Percentiles rank a stretch among this genome's conserved stretches.
Conservation (phyloP, 2,113 vertebrate genomes). For the Scophthalmus maximus region DNA sequence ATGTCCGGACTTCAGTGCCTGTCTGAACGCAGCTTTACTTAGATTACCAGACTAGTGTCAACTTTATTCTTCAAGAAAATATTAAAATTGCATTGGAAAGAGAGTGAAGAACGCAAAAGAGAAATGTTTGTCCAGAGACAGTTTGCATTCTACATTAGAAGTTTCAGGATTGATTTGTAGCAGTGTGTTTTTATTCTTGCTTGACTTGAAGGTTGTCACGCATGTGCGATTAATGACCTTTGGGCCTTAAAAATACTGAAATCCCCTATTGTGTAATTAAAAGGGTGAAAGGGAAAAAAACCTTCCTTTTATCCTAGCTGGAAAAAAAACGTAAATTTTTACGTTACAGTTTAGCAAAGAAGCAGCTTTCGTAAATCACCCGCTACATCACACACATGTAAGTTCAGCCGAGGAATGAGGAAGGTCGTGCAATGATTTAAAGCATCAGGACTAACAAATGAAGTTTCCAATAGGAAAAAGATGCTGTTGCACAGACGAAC, state of each 20-base stretch:
- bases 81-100: background rate
- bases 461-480: conserved; percentile 2
- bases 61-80: background rate
- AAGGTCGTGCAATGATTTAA: background rate
- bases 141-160: background rate
- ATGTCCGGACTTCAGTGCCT: no score
- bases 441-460: background rate
- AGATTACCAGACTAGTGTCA: background rate
- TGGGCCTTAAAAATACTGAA: conserved; percentile 1
- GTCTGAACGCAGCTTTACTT: no score
- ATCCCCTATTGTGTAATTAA: background rate
- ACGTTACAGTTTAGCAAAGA: background rate
- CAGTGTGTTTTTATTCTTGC: conserved; percentile 15
- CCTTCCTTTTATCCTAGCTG: conserved; percentile 6
- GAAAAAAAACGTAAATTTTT: background rate
- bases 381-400: background rate
- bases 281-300: background rate
- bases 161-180: background rate
- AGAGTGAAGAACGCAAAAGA: background rate
- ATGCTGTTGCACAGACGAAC: background rate
- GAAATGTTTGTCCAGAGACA: background rate
- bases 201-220: conserved; percentile 24
- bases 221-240: conserved; percentile 32
- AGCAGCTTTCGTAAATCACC: background rate
- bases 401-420: background rate